Base-by-base conservation (phyloP, 2,113 vertebrate genomes). In the Gobius niger region DNA sequence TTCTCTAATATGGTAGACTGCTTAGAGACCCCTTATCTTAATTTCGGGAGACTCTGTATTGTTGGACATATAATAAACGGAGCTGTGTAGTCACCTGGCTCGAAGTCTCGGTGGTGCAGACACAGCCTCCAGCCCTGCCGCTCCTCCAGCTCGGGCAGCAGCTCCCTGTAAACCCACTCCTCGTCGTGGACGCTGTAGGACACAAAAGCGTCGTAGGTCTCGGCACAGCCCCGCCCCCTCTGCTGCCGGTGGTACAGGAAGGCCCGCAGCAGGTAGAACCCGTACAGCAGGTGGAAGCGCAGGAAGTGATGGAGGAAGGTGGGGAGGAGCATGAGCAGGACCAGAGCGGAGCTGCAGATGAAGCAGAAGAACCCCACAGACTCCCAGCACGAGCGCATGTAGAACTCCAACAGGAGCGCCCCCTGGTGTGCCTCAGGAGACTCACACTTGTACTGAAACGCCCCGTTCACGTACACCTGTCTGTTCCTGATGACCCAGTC, bases 41-140 rank as follows among this genome's bases (percentile, higher is more conserved):
- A n/a, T n/a, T n/a, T n/a, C n/a, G n/a, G n/a, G n/a, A n/a, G 3
- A 3, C 24, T 24, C 24, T 24, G 24, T 24, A 24, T 24, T 24
- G 3, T 24, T 24, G 24, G 24, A 24, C 24, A 24, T 24, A 24
- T 24, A 24, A 24, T 24, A 24, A 24, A 24, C 24, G 24, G 24
- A 24, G 24, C 1, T 24, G 24, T 24, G 24, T 1, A 24, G 7
- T 51, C 42, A 82, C 76, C 87, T 61, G 90, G 89, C 71, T 89
- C 82, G 73, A 92, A 92, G 82, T 92, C 91, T 47, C 90, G 64
- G 65, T 92, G 88, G 11, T 91, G 90, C 56, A 92, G 82, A 65
- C 91, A 90, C 24, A 91, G 82, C 47, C 2, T 91, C 90, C 85
- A 87, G 18, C 82, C 78, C 41, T 89, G 85, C n/a, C n/a, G n/a